Evolutionary conservation across 53 echinoderm and acorn worm genomes (phyloP).

Genomic region (Hippasteria phrygiana): DNA sequence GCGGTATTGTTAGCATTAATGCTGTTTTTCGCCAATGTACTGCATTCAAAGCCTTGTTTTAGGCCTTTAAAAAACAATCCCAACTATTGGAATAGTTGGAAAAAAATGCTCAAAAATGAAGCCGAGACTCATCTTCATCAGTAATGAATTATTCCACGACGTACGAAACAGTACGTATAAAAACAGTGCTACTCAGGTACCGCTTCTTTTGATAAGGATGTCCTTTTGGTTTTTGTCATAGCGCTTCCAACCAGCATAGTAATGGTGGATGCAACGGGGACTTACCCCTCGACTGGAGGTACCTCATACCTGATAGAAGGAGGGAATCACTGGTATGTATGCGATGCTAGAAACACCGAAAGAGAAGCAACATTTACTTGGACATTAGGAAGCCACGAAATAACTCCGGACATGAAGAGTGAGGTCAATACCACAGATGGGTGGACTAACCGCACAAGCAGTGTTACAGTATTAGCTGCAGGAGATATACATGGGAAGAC

Average conservation of each 20-base stretch:
- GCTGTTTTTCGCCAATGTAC: too few relatives aligned
- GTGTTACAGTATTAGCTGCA: not conserved
- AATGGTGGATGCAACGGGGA: not conserved
- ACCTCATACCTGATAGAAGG: not conserved
- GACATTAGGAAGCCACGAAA: not conserved
- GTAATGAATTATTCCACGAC: too few relatives aligned
- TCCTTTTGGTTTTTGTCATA: not conserved
- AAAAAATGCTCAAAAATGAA: too few relatives aligned
- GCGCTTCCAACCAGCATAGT: not conserved
- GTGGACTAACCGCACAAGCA: conserved; percentile 9
- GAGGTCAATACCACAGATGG: not conserved
- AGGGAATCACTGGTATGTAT: not conserved
- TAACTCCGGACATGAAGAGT: not conserved
- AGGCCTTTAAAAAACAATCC: too few relatives aligned
- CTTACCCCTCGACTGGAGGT: not conserved
- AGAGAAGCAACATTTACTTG: conserved; percentile 13
- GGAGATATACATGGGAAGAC: not conserved
- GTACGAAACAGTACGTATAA: too few relatives aligned
- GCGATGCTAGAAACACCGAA: conserved; percentile 6
- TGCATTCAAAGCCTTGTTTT: too few relatives aligned
- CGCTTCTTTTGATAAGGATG: not conserved
- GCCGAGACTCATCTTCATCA: too few relatives aligned
- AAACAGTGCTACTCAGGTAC: too few relatives aligned
- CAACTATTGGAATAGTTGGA: too few relatives aligned
- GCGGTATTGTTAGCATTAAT: too few relatives aligned